These are phyloP conservation scores for Trichopria drosophilae DNA, from an alignment of 2,888 invertebrate genomes.

Conservation along the genomic window DNA sequence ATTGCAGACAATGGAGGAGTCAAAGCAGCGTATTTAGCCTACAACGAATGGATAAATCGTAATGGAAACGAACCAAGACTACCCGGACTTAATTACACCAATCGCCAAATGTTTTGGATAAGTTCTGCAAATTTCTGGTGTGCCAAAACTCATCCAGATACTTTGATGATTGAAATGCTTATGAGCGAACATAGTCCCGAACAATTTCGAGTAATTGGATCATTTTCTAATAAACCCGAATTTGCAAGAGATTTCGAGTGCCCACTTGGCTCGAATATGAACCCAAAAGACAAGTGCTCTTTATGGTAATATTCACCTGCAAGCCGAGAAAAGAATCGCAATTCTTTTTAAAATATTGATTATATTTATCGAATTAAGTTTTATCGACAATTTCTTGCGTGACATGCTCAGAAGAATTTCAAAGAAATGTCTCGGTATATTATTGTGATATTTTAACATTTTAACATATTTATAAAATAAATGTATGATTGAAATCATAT, in stretches of 20 bases:
- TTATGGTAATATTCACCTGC: slow-evolving; percentile 23
- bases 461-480: too few species aligned
- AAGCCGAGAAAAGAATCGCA: too few species aligned
- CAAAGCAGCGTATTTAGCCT: slow-evolving; percentile 60
- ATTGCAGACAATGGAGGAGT: slow-evolving; percentile 50
- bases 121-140: slow-evolving; percentile 34
- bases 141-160: slow-evolving; percentile 24
- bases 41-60: slow-evolving; percentile 45
- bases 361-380: too few species aligned
- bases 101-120: slow-evolving; percentile 60
- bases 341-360: too few species aligned
- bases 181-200: slow-evolving; percentile 31
- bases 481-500: too few species aligned
- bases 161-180: slow-evolving; percentile 18
- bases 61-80: slow-evolving; percentile 37
- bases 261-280: slow-evolving; percentile 15
- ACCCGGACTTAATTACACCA: slow-evolving; percentile 45
- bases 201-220: slow-evolving; percentile 11
- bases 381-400: too few species aligned
- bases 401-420: too few species aligned
- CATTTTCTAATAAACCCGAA: slow-evolving; percentile 24
- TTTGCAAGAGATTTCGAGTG: slow-evolving; percentile 26
- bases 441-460: too few species aligned
- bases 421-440: too few species aligned
- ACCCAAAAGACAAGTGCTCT: slow-evolving; percentile 24